Conservation (phyloP, 2,113 vertebrate species). For the Myodes glareolus region DNA sequence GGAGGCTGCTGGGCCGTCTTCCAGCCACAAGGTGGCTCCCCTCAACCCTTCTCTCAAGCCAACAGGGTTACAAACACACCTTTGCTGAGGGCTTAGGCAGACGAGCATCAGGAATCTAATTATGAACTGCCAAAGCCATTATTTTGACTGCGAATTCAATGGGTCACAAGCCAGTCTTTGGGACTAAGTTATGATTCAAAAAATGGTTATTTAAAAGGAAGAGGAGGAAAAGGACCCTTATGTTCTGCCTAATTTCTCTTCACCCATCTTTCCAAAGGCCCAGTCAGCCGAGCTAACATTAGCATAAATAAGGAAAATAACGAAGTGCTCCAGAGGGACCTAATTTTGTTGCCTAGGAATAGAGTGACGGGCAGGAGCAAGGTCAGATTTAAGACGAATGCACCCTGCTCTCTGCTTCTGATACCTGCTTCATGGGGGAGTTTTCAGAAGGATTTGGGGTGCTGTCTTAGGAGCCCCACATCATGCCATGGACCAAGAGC, state of each 20-base stretch:
- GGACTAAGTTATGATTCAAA: background rate
- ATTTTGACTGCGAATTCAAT: conserved; percentile 63
- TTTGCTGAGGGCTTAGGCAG: background rate
- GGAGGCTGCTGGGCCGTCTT: conserved; percentile 44
- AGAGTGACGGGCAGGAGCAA: background rate
- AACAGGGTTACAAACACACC: background rate
- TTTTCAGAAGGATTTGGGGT: background rate
- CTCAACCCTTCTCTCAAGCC: conserved; percentile 77
- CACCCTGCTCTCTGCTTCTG: background rate
- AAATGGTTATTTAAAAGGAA: background rate
- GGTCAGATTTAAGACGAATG: conserved; percentile 37
- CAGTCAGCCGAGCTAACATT: background rate
- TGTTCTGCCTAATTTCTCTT: background rate
- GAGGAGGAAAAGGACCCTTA: background rate
- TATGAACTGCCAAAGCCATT: conserved; percentile 52
- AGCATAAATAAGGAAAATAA: background rate
- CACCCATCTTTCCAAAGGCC: background rate
- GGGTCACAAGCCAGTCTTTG: conserved; percentile 5
- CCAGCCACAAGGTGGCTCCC: conserved; percentile 89
- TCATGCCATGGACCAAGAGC: background rate
- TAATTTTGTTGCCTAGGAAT: background rate
- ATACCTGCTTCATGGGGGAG: background rate
- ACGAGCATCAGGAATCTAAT: conserved; percentile 48
- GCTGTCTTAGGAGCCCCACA: background rate
- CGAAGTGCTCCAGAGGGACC: background rate